Percentiles rank a stretch among this genome's conserved stretches.
Evolutionary conservation across 2,113 vertebrate genomes (phyloP).

Genomic region (Lucifuga dentata): DNA sequence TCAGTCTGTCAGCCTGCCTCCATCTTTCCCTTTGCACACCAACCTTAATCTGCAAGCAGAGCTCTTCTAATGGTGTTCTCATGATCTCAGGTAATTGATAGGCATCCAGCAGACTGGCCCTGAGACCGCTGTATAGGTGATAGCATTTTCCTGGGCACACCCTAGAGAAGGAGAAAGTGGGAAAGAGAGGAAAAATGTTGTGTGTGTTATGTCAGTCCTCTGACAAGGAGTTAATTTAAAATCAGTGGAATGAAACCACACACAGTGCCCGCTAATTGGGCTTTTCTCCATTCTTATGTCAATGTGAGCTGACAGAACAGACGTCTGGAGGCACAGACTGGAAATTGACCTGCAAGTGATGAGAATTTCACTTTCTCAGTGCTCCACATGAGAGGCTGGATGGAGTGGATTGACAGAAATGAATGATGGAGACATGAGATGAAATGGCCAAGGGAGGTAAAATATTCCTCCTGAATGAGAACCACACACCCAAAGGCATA

Average conservation of each 20-base stretch:
- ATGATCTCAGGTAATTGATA: conserved; percentile 98
- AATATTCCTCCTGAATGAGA: conserved; percentile 28
- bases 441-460: conserved; percentile 18
- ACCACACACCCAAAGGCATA: not conserved
- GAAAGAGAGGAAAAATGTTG: conserved; percentile 3
- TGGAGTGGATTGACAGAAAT: not conserved
- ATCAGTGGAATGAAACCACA: conserved; percentile 49
- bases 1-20: not conserved
- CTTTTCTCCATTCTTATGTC: conserved; percentile 54
- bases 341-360: conserved; percentile 45
- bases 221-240: conserved; percentile 48
- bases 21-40: conserved; percentile 12
- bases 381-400: conserved; percentile 30
- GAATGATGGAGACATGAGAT: conserved; percentile 28
- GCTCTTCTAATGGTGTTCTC: conserved; percentile 95
- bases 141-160: conserved; percentile 96
- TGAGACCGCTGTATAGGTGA: conserved; percentile 93
- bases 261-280: conserved; percentile 60
- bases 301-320: conserved; percentile 37
- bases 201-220: conserved; percentile 21
- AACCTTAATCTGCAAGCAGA: conserved; percentile 98
- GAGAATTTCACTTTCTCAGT: conserved; percentile 29
- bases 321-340: conserved; percentile 33
- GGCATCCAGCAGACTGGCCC: conserved; percentile 92
- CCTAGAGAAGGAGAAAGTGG: conserved; percentile 72